Conservation (phyloP, 2,113 vertebrate species). For the Anser cygnoides region DNA sequence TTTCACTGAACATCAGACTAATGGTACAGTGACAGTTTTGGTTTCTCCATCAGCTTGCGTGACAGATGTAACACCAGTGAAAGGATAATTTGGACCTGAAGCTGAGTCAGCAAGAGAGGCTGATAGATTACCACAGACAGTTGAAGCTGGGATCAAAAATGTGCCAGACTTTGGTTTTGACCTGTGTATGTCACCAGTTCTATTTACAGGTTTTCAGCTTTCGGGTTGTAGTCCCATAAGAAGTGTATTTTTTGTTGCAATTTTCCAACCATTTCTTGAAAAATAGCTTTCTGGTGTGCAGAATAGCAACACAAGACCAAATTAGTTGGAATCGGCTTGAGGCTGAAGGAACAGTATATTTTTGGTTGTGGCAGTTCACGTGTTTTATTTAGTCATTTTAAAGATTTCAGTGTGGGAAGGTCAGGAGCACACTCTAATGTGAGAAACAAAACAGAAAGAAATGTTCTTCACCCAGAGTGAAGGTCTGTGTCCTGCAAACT, state of each 20-base stretch:
- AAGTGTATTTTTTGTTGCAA: slow-evolving; percentile 12
- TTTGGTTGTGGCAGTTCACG: neutral
- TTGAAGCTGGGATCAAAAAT: neutral
- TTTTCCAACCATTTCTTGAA: slow-evolving; percentile 29
- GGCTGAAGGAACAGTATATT: neutral
- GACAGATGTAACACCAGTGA: neutral
- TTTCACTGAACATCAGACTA: neutral
- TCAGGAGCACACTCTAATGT: neutral
- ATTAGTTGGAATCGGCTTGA: neutral
- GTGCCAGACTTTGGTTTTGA: neutral
- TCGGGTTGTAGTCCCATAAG: neutral
- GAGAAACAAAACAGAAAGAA: neutral
- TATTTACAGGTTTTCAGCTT: neutral
- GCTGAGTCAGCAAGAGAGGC: neutral
- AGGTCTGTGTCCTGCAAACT: neutral
- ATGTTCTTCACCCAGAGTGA: neutral
- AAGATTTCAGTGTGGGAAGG: neutral
- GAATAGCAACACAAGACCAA: neutral
- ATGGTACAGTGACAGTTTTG: neutral
- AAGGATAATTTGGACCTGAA: neutral
- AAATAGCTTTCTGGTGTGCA: neutral
- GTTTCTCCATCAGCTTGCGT: neutral
- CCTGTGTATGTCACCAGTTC: neutral
- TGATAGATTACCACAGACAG: neutral
- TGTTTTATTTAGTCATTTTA: neutral